phyloP scores from a whole-genome alignment of 2,888 invertebrate species.

The Chironomus riparius region DNA sequence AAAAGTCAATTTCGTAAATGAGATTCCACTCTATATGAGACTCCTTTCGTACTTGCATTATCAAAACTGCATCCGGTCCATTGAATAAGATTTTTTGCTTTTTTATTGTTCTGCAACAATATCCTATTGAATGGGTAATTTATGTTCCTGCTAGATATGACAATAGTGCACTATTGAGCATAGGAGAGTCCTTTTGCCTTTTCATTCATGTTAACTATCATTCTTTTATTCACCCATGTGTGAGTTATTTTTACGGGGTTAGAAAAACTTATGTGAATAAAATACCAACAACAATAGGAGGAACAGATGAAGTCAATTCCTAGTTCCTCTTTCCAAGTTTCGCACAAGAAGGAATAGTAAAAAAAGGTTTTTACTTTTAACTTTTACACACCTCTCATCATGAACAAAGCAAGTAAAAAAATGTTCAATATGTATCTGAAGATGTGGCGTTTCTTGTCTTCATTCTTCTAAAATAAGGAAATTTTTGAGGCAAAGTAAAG shows the following conservation, averaged over 20 bases:
- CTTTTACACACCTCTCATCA: background rate
- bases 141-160: constrained; percentile 13
- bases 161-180: constrained; percentile 1
- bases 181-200: constrained; percentile 14
- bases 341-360: background rate
- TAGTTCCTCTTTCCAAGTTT: constrained; percentile 20
- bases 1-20: background rate
- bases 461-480: too few relatives aligned
- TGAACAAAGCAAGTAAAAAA: too few relatives aligned
- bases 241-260: too few relatives aligned
- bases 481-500: too few relatives aligned
- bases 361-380: background rate
- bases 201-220: background rate
- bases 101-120: constrained; percentile 5
- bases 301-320: constrained; percentile 21
- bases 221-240: too few relatives aligned
- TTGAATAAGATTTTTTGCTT: constrained; percentile 11
- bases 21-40: background rate
- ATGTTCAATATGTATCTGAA: too few relatives aligned
- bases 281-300: constrained; percentile 12
- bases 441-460: too few relatives aligned
- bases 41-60: background rate
- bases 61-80: constrained; percentile 27
- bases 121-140: constrained; percentile 17
- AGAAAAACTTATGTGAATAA: background rate